Evolutionary conservation across 1,140 invertebrate species (phyloP).

Genomic region (Conopomorpha cramerella): DNA sequence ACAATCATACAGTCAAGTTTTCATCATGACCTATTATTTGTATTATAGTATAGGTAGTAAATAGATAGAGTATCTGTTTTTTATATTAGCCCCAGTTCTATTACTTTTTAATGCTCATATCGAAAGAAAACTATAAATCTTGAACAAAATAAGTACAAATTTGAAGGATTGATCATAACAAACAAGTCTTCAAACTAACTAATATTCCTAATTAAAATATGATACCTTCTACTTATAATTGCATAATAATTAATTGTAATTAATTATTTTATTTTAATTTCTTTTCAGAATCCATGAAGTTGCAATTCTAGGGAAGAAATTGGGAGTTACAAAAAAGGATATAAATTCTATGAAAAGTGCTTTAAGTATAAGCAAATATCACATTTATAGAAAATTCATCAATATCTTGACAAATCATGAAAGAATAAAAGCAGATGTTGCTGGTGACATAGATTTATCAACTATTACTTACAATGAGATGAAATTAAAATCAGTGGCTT

Average conservation of each 20-base stretch:
- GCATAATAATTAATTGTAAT: conserved; percentile 1
- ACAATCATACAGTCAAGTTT: no score
- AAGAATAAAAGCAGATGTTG: conserved; percentile 19
- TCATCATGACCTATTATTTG: no score
- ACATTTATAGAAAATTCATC: conserved; percentile 65
- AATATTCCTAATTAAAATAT: conserved; percentile 52
- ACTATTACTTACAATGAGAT: conserved; percentile 47
- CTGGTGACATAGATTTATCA: conserved; percentile 16
- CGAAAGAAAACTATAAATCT: no score
- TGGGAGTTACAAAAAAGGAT: conserved; percentile 80
- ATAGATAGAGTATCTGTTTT: no score
- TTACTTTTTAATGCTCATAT: no score
- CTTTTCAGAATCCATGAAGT: conserved; percentile 70
- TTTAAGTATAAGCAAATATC: conserved; percentile 68
- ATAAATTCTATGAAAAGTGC: conserved; percentile 51
- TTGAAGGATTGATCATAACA: no score
- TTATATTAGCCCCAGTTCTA: no score
- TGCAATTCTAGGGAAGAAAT: conserved; percentile 76
- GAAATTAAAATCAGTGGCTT: conserved; percentile 49
- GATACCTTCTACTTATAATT: conserved; percentile 1
- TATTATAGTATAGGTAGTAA: no score
- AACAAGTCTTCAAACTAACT: conserved; percentile 30
- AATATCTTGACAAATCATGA: conserved; percentile 37
- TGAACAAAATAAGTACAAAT: no score
- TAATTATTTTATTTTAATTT: conserved; percentile 3